phyloP scores from a whole-genome alignment of 1,140 invertebrate species.

The Oppia nitens region DNA sequence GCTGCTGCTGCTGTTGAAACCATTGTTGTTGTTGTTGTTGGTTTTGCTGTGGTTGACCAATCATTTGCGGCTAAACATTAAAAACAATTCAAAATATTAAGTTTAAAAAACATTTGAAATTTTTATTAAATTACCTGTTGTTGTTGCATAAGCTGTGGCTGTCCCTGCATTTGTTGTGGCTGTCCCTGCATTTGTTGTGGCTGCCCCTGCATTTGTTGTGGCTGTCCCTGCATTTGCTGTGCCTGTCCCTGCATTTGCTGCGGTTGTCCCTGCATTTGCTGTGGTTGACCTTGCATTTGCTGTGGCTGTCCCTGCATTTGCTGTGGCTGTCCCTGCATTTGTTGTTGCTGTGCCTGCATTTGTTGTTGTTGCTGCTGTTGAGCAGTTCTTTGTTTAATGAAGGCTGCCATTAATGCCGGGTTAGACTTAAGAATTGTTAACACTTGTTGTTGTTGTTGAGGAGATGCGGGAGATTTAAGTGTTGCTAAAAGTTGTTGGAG shows the following conservation, averaged over 20 bases:
- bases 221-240: neutral
- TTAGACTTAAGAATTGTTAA: slow-evolving; percentile 81
- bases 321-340: slow-evolving; percentile 30
- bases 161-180: too few relatives aligned
- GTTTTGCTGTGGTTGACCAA: slow-evolving; percentile 23
- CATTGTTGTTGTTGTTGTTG: slow-evolving; percentile 25
- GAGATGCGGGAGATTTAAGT: slow-evolving; percentile 62
- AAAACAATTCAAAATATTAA: too few relatives aligned
- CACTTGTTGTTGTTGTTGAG: slow-evolving; percentile 78
- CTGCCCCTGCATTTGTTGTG: too few relatives aligned
- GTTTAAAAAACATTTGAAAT: too few relatives aligned
- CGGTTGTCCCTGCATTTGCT: slow-evolving; percentile 17
- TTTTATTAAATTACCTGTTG: slow-evolving; percentile 15
- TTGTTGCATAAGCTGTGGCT: slow-evolving; percentile 1
- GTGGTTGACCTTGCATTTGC: slow-evolving; percentile 30
- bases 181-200: too few relatives aligned
- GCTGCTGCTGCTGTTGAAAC: slow-evolving; percentile 38
- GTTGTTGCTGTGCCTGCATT: slow-evolving; percentile 22
- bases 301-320: slow-evolving; percentile 31
- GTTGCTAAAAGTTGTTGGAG: slow-evolving; percentile 76
- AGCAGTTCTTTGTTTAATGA: slow-evolving; percentile 73
- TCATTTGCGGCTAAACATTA: too few relatives aligned
- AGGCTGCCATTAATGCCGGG: slow-evolving; percentile 88
- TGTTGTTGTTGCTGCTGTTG: slow-evolving; percentile 26
- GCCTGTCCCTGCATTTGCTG: slow-evolving; percentile 6